phyloP scores from a whole-genome alignment of 2,797 vertebrate genomes.

The Spheniscus humboldti region DNA sequence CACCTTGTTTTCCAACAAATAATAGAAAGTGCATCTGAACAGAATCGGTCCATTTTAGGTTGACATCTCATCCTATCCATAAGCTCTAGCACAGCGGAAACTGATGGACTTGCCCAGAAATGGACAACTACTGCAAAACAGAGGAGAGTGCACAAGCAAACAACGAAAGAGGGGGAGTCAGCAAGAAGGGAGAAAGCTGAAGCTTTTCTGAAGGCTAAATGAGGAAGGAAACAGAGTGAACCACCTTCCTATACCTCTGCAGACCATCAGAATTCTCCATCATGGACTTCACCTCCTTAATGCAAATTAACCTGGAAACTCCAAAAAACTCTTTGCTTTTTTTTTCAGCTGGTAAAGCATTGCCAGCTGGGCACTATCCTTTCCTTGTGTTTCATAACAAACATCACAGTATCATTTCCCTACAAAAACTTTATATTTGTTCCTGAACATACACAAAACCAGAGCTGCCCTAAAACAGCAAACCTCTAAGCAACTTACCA shows the following conservation, averaged over 20 bases:
- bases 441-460: rapidly evolving
- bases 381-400: not conserved
- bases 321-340: not conserved
- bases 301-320: not conserved
- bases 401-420: not conserved
- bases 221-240: not conserved
- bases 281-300: not conserved
- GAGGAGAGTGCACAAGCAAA: not conserved
- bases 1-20: not conserved
- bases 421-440: not conserved
- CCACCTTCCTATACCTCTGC: not conserved
- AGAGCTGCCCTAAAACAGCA: not conserved
- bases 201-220: not conserved
- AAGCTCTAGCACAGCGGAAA: not conserved
- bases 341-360: not conserved
- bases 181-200: not conserved
- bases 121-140: not conserved
- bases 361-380: rapidly evolving
- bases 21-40: not conserved
- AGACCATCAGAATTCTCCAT: not conserved
- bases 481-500: not conserved
- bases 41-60: not conserved
- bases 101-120: not conserved
- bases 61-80: not conserved
- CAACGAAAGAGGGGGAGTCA: not conserved